Conservation (phyloP, 2,797 vertebrate genomes). For the Otus scops region DNA sequence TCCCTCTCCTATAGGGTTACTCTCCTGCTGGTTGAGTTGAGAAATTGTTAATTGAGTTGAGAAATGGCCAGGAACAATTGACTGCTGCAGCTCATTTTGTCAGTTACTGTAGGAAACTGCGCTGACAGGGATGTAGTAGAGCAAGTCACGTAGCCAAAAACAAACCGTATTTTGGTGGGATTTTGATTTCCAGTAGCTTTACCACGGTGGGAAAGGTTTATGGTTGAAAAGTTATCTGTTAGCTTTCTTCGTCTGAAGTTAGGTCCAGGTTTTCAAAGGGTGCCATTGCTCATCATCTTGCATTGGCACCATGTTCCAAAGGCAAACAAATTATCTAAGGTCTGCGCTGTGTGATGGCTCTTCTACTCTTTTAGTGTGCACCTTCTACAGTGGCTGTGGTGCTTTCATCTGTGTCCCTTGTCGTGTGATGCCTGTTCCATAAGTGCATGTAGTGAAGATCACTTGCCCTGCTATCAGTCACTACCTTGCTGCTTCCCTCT, state of each 20-base stretch:
- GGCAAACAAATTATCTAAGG: neutral
- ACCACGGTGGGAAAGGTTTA: neutral
- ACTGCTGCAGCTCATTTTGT: neutral
- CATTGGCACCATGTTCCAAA: accelerated
- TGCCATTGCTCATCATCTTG: neutral
- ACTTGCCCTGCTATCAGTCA: neutral
- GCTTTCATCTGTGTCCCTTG: neutral
- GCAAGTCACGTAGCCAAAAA: neutral
- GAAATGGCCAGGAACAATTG: neutral
- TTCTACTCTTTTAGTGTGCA: neutral
- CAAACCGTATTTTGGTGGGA: neutral
- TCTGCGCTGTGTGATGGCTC: accelerated
- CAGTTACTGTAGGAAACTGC: neutral
- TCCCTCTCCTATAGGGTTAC: neutral
- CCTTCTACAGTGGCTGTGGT: neutral
- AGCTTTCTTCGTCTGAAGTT: neutral
- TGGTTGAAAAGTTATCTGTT: neutral
- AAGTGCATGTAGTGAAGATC: neutral
- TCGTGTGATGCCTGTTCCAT: neutral
- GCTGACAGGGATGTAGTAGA: neutral
- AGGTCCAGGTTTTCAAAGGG: neutral
- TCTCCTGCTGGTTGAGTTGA: neutral
- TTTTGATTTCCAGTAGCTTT: neutral
- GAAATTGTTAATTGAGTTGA: neutral
- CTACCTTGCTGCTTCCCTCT: neutral